A percentile compares a stretch with the other conserved stretches of the same genome.
Evolutionary conservation across 1,140 invertebrate species (phyloP).

Genomic region (Lysiphlebus fabarum): DNA sequence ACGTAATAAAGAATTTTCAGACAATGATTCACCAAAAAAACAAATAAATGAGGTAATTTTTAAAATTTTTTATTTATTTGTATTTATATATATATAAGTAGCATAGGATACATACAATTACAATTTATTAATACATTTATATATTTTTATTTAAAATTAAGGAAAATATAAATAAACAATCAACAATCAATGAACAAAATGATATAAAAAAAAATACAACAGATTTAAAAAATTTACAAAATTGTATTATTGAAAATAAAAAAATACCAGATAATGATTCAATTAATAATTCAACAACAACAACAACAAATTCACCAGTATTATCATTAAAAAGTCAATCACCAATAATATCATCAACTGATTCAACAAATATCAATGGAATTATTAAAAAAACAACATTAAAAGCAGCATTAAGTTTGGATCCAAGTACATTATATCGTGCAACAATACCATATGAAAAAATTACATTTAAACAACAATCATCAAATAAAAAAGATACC

Average conservation of each 20-base stretch:
- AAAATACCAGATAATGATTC: slow-evolving; percentile 43
- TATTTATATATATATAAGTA: too few species aligned
- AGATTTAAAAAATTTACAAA: slow-evolving; percentile 15
- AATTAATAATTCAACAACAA: slow-evolving; percentile 37
- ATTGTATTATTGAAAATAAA: slow-evolving; percentile 34
- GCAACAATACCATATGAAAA: slow-evolving; percentile 49
- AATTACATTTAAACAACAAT: slow-evolving; percentile 43
- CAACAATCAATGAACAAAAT: neutral
- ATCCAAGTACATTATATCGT: slow-evolving; percentile 51
- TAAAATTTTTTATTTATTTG: slow-evolving; percentile 14
- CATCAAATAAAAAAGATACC: slow-evolving; percentile 40
- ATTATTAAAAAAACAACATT: slow-evolving; percentile 46
- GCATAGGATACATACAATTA: too few species aligned
- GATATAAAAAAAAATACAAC: too few species aligned
- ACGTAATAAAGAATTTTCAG: neutral
- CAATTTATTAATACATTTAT: too few species aligned
- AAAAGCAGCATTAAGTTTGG: slow-evolving; percentile 54
- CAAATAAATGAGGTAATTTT: too few species aligned
- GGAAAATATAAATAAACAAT: slow-evolving; percentile 17
- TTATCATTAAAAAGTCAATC: slow-evolving; percentile 40
- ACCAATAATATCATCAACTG: slow-evolving; percentile 40
- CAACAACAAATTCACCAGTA: slow-evolving; percentile 34
- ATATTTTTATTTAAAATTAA: too few species aligned
- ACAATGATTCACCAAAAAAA: slow-evolving; percentile 7
- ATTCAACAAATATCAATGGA: slow-evolving; percentile 47